A percentile compares a stretch with the other conserved stretches of the same genome.
Evolutionary conservation across 2,113 vertebrate species (phyloP).

Genomic region (Taxidea taxus): DNA sequence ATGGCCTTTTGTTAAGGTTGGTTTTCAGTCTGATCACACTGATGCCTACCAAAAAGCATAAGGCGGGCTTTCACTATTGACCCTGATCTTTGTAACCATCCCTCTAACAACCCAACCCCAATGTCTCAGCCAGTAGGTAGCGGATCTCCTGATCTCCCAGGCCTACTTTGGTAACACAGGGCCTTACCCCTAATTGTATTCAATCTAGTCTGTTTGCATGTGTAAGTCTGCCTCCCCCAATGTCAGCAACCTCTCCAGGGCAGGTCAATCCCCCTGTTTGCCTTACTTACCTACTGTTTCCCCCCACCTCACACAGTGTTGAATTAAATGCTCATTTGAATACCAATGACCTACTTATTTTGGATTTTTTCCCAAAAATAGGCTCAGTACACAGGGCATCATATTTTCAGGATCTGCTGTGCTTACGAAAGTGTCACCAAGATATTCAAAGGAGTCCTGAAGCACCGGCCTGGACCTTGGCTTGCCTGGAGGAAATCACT

Average conservation of each 20-base stretch:
- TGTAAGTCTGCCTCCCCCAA: rapidly evolving
- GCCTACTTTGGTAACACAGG: rapidly evolving
- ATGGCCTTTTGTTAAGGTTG: background rate
- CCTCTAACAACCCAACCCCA: background rate
- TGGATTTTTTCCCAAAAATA: background rate
- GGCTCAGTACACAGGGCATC: background rate
- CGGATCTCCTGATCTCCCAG: background rate
- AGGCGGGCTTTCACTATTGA: too few species aligned
- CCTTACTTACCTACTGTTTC: too few species aligned
- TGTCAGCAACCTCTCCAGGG: too few species aligned
- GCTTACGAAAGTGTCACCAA: background rate
- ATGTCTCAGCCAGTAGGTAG: rapidly evolving
- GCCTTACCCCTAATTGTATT: background rate
- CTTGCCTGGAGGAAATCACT: background rate
- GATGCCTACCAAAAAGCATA: rapidly evolving
- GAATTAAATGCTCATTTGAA: background rate
- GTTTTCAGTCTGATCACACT: background rate
- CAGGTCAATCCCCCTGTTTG: rapidly evolving
- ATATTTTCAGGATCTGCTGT: background rate
- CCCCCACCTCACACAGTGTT: background rate
- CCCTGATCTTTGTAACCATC: background rate
- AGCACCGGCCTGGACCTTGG: background rate
- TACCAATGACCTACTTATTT: background rate
- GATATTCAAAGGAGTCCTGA: too few species aligned
- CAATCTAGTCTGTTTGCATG: rapidly evolving